Percentiles rank a stretch among this genome's conserved stretches.
Evolutionary conservation across 2,888 invertebrate genomes (phyloP).

Genomic region (Aleiodes leptofemur): DNA sequence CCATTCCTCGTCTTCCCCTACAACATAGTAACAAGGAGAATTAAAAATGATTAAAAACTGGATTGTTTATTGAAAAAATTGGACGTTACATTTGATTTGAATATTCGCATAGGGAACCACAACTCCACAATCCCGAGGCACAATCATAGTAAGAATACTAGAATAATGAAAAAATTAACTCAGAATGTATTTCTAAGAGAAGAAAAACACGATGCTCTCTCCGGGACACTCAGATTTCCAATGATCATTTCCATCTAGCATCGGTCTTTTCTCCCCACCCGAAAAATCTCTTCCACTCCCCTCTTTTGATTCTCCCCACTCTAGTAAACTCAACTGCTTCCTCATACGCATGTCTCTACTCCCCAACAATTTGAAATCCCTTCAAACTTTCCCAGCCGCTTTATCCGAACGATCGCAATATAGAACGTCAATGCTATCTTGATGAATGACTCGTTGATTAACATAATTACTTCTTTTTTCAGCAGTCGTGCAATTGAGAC

Average conservation of each 20-base stretch:
- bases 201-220: neutral
- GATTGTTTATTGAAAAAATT: neutral
- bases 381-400: neutral
- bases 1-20: slow-evolving; percentile 76
- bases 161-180: no score
- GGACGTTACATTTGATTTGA: slow-evolving; percentile 9
- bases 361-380: slow-evolving; percentile 11
- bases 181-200: neutral
- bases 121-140: neutral
- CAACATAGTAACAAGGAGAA: slow-evolving; percentile 46
- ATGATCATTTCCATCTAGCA: slow-evolving; percentile 21
- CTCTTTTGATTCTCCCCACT: neutral
- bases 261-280: slow-evolving; percentile 18
- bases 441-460: no score
- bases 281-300: neutral
- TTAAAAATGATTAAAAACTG: neutral
- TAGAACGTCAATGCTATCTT: no score
- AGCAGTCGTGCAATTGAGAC: no score
- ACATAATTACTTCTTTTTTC: no score
- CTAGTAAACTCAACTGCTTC: neutral
- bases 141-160: slow-evolving; percentile 1
- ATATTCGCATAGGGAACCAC: neutral
- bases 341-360: neutral
- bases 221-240: neutral
- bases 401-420: neutral